Evolutionary conservation across 2,113 vertebrate species (phyloP).

Genomic region (human (Homo sapiens)): DNA sequence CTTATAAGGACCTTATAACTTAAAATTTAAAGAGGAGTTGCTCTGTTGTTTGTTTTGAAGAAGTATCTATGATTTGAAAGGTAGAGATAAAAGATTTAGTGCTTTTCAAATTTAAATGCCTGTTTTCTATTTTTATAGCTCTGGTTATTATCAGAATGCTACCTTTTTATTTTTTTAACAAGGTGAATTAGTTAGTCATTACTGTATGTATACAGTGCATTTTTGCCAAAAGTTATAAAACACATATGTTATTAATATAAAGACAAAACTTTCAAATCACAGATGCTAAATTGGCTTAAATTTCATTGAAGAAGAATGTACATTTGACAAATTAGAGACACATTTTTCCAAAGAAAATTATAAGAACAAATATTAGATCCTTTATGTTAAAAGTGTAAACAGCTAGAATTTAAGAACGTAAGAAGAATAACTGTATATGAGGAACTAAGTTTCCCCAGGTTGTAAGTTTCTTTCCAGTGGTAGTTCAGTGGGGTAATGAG

Average conservation of each 20-base stretch:
- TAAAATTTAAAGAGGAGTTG: neutral
- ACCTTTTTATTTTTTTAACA: constrained; percentile 8
- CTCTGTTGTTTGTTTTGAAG: neutral
- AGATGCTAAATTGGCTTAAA: constrained; percentile 60
- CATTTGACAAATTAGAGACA: constrained; percentile 65
- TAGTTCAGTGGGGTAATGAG: neutral
- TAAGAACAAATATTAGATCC: constrained; percentile 14
- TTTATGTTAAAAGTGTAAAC: constrained; percentile 40
- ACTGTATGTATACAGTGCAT: neutral
- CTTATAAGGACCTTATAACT: neutral
- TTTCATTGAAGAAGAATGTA: constrained; percentile 63
- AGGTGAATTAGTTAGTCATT: constrained; percentile 60
- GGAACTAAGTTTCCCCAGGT: neutral
- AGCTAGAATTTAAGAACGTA: neutral
- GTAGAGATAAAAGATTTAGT: constrained; percentile 1
- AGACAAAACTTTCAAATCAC: constrained; percentile 53
- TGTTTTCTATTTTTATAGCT: constrained; percentile 47
- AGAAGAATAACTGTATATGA: neutral
- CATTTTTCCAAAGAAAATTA: constrained; percentile 52
- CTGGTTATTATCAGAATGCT: constrained; percentile 30
- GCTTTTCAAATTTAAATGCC: neutral
- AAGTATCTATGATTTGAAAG: neutral
- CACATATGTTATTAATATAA: constrained; percentile 63
- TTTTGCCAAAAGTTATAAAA: constrained; percentile 58
- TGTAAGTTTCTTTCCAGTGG: neutral